Base-by-base conservation (phyloP, 2,888 invertebrate species). In the Calliopum simillimum region DNA sequence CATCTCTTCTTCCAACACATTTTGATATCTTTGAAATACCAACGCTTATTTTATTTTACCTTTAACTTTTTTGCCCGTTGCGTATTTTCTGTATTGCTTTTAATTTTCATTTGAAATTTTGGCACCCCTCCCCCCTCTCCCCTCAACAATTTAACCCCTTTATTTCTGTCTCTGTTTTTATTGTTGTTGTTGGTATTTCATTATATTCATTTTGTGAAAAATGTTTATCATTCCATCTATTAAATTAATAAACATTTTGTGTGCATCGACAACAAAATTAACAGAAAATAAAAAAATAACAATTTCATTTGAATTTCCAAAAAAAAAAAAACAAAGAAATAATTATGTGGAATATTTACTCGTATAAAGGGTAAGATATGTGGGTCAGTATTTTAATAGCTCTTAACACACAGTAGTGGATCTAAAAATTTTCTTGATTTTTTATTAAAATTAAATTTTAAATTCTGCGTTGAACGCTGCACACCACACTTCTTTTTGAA, bases 141-240 rank as follows among this genome's bases (percentile, higher is more conserved):
- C n/a, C n/a, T n/a, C 53, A 41, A n/a, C 12, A 41, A 25, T 58
- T 58, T 58, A 25, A 58, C 58, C 58, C 19, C 13, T 41, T 61
- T n/a, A 33, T 46, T 61, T 0, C 13, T 16, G 11, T 19, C n/a
- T 14, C 23, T 47, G 62, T 25, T 47, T 21, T 47, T 47, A 11
- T 61, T 43, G 19, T 46, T 61, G 61, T 21, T 58, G 2, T 58
- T 41, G 14, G 14, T 58, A 19, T 49, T 64, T n/a, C 25, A 21
- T 14, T 16, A 41, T 33, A 53, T 43, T 49, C 16, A 63, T 49
- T 47, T 46, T 63, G 62, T 63, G 62, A 63, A 47, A 51, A 47
- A 59, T 59, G 33, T 11, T 41, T 41, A 59, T 59, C 59, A 59
- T 59, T 59, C 59, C 59, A 59, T 59, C 19, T 59, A 43, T 59